phyloP scores from a whole-genome alignment of 2,888 invertebrate genomes.

The Colletes collaris region DNA sequence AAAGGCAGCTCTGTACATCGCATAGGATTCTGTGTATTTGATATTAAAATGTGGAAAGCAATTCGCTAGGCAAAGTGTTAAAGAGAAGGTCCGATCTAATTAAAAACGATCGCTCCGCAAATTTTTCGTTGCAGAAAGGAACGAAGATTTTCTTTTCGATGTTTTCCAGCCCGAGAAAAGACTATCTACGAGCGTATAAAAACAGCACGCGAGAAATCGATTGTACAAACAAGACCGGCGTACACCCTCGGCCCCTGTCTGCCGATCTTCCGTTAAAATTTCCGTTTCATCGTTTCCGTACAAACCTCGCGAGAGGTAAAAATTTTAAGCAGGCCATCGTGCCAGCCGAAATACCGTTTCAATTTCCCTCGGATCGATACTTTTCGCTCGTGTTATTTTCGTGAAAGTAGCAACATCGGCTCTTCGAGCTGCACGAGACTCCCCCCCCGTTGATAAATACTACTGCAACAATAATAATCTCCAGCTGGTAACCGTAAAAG shows the following conservation, averaged over 20 bases:
- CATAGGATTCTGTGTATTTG: too few relatives aligned
- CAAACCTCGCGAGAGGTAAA: conserved; percentile 56
- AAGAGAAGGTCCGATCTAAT: too few relatives aligned
- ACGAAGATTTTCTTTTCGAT: conserved; percentile 22
- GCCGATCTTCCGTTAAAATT: conserved; percentile 68
- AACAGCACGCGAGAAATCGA: conserved; percentile 73
- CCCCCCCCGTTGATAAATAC: too few relatives aligned
- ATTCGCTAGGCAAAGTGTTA: too few relatives aligned
- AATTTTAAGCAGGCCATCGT: conserved; percentile 55
- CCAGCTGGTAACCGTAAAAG: conserved; percentile 9
- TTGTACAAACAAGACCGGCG: conserved; percentile 74
- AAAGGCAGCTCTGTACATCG: too few relatives aligned
- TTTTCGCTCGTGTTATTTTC: too few relatives aligned
- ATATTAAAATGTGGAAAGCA: too few relatives aligned
- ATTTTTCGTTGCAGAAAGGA: too few relatives aligned
- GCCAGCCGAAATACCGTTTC: conserved; percentile 37
- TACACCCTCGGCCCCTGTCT: conserved; percentile 47
- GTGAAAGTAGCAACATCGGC: too few relatives aligned
- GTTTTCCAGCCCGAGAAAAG: conserved; percentile 50
- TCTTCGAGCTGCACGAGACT: too few relatives aligned
- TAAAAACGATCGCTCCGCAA: too few relatives aligned
- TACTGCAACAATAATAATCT: background rate
- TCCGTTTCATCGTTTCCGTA: conserved; percentile 66
- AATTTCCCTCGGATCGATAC: background rate
- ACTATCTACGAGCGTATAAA: conserved; percentile 61